A percentile compares a stretch with the other conserved stretches of the same genome.
phyloP scores from a whole-genome alignment of 2,888 invertebrate genomes.

The Melieria omissa region DNA sequence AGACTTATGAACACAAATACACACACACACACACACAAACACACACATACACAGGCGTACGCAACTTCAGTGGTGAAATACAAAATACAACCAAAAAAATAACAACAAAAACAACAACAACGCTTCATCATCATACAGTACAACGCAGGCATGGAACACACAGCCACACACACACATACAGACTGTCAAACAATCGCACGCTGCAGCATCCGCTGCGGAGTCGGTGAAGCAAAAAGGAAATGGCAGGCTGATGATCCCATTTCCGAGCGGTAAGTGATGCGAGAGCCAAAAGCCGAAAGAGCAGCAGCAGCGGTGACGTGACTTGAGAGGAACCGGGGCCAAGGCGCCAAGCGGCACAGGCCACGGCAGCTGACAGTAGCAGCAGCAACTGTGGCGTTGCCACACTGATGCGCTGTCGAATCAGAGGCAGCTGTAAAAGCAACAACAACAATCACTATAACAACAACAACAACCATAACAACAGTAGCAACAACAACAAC shows the following conservation, averaged over 20 bases:
- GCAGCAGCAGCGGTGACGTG: background rate
- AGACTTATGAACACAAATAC: constrained; percentile 1
- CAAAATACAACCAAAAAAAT: background rate
- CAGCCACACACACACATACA: constrained; percentile 9
- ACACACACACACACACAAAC: constrained; percentile 14
- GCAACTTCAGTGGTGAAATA: background rate
- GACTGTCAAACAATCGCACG: background rate
- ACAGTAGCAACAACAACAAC: no score
- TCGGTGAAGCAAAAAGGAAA: constrained; percentile 59
- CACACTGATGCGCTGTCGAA: constrained; percentile 4
- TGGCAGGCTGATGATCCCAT: constrained; percentile 64
- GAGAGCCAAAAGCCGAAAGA: constrained; percentile 52
- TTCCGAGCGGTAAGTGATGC: constrained; percentile 64
- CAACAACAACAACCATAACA: no score
- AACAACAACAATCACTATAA: background rate
- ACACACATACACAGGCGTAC: background rate
- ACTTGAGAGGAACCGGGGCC: background rate
- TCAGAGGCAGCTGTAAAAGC: background rate
- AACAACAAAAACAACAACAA: background rate
- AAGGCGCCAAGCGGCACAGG: constrained; percentile 5
- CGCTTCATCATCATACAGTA: background rate
- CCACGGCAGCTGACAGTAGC: background rate
- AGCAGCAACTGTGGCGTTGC: background rate
- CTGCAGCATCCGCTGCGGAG: constrained; percentile 15
- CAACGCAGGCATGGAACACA: background rate